Conservation (phyloP, 2,888 invertebrate species). For the Zaprionus bogoriensis region DNA sequence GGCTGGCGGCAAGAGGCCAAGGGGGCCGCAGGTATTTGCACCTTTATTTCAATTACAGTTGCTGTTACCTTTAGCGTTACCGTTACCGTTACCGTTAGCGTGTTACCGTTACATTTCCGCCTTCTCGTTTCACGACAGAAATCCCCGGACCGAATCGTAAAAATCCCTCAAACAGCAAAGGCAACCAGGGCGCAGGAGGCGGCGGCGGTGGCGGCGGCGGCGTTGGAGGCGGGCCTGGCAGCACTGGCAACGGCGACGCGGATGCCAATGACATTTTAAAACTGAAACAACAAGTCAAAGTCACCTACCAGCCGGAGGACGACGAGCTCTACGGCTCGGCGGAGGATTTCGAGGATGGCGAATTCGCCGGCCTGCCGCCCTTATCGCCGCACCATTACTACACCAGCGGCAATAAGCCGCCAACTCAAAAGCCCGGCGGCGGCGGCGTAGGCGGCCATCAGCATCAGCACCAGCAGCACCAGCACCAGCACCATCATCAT, state of each 20-base stretch:
- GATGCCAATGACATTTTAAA: slow-evolving; percentile 83
- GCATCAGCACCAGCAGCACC: slow-evolving; percentile 67
- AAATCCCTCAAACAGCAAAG: slow-evolving; percentile 84
- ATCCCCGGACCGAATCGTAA: slow-evolving; percentile 88
- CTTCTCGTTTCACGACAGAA: slow-evolving; percentile 84
- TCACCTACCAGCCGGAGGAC: slow-evolving; percentile 84
- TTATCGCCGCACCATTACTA: slow-evolving; percentile 81
- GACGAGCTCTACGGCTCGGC: slow-evolving; percentile 89
- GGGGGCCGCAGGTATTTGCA: slow-evolving; percentile 32
- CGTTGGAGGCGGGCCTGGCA: slow-evolving; percentile 17
- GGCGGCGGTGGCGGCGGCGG: slow-evolving; percentile 29
- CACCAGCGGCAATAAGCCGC: slow-evolving; percentile 78
- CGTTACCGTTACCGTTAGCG: slow-evolving; percentile 19
- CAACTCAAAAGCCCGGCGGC: slow-evolving; percentile 77
- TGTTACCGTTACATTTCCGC: slow-evolving; percentile 42
- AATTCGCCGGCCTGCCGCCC: slow-evolving; percentile 76
- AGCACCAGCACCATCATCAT: slow-evolving; percentile 62
- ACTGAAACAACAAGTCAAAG: slow-evolving; percentile 82
- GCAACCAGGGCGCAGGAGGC: slow-evolving; percentile 15
- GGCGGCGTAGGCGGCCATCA: slow-evolving; percentile 45
- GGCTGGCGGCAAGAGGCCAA: not conserved
- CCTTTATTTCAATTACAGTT: slow-evolving; percentile 78
- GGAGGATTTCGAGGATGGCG: slow-evolving; percentile 87
- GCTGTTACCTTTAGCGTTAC: slow-evolving; percentile 31
- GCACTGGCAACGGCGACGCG: slow-evolving; percentile 63